A percentile compares a stretch with the other conserved stretches of the same genome.
phyloP scores from a whole-genome alignment of 2,797 vertebrate species.

The Phylloscopus collybita region DNA sequence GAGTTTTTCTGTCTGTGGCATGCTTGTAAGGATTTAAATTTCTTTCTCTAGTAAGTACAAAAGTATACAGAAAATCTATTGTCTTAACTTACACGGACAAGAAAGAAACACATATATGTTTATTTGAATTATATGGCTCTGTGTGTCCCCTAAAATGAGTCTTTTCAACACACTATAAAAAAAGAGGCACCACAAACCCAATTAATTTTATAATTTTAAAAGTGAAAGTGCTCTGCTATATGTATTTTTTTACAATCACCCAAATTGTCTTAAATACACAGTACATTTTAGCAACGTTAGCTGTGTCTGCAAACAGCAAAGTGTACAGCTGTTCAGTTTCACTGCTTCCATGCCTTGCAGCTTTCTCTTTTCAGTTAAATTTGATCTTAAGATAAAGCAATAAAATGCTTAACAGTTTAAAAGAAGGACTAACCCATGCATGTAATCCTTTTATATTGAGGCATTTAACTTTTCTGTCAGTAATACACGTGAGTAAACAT shows the following conservation, averaged over 20 bases:
- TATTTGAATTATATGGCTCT: neutral
- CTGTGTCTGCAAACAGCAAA: neutral
- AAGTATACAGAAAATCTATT: neutral
- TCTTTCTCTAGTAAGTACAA: neutral
- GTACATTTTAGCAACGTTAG: neutral
- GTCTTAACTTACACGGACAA: neutral
- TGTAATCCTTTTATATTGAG: neutral
- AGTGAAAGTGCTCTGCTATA: neutral
- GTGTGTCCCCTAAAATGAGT: neutral
- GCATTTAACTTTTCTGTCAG: neutral
- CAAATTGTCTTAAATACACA: neutral
- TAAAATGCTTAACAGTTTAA: neutral
- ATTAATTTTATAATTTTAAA: neutral
- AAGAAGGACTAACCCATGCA: neutral
- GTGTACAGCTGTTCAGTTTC: neutral
- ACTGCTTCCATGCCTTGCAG: neutral
- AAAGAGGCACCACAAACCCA: neutral
- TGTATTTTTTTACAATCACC: neutral
- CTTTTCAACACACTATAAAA: neutral
- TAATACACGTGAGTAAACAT: rapidly evolving
- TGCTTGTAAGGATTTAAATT: neutral
- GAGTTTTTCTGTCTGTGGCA: neutral
- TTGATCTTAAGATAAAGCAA: neutral
- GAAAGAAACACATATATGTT: neutral
- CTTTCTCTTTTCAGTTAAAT: neutral